Conservation (phyloP, 2,113 vertebrate species). For the Nothoprocta perdicaria region DNA sequence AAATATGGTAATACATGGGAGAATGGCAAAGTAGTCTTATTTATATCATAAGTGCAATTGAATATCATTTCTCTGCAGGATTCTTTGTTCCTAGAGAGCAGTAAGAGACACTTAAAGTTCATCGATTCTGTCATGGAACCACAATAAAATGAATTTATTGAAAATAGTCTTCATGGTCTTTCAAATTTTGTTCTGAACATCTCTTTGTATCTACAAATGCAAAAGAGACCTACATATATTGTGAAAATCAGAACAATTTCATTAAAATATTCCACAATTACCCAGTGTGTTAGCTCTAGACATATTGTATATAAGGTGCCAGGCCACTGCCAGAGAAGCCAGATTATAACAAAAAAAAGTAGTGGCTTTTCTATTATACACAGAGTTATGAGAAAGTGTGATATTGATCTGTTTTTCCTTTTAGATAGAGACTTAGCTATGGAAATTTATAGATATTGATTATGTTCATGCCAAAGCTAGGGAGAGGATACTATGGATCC, state of each 20-base stretch:
- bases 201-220: not conserved
- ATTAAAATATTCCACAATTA: not conserved
- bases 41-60: not conserved
- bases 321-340: not conserved
- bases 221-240: not conserved
- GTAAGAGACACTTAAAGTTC: not conserved
- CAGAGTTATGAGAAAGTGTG: not conserved
- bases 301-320: not conserved
- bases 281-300: not conserved
- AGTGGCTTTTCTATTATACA: too few relatives aligned
- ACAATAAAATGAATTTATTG: not conserved
- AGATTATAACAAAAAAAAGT: not conserved
- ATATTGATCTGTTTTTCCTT: not conserved
- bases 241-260: not conserved
- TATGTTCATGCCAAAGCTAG: not conserved
- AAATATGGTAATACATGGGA: fast-evolving
- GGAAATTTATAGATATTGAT: not conserved
- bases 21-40: not conserved
- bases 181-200: not conserved
- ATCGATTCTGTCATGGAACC: not conserved
- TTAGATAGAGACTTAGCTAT: not conserved
- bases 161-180: not conserved
- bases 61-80: not conserved
- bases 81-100: not conserved
- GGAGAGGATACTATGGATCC: not conserved